Evolutionary conservation across 2,113 vertebrate species (phyloP), one percentile per base, ranked within the genome.

Genomic region (Salvelinus sp.): DNA sequence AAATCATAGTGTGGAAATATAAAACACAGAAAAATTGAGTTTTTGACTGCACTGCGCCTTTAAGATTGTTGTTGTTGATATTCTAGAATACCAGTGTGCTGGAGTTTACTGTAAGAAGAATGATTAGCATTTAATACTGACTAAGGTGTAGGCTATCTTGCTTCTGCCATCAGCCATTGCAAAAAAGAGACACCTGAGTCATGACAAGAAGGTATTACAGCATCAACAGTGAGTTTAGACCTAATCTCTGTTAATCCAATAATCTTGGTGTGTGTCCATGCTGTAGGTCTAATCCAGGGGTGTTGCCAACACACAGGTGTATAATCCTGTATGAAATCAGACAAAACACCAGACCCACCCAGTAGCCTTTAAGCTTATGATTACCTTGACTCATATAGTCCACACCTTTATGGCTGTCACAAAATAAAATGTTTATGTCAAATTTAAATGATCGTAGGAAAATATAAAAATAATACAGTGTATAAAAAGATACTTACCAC

Each of bases 191-290:
- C 16, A 14, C 18, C 50, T 54, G 50, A 54, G 50, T 54, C 50
- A 54, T 18, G 3, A 54, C 12, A 54, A 54, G 16, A 18, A 54
- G 50, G 50, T 54, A 54, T 54, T 54, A 54, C 9, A 10, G 70
- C 81, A 75, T 88, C 79, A 85, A 14, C 38, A 3, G 38, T 83
- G 50, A 83, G 76, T 84, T 80, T 72, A 67, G 65, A 65, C 79
- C 76, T 83, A 87, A 88, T 82, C 85, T 58, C 6, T n/a, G 72
- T 57, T 44, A 44, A 44, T 44, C 38, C 38, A 12, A 44, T 44
- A 9, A 44, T 10, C 10, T 44, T 44, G 38, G 38, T 44, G 54
- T 57, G 10, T 57, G 54, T 20, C 54, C 54, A 20, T 57, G 18
- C n/a, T 70, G 2, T 70, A 9, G 69, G 69, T 20, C n/a, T 22